A percentile compares a stretch with the other conserved stretches of the same genome.
Conservation (phyloP, 2,888 invertebrate species). For the Pantelozetes paolii region DNA sequence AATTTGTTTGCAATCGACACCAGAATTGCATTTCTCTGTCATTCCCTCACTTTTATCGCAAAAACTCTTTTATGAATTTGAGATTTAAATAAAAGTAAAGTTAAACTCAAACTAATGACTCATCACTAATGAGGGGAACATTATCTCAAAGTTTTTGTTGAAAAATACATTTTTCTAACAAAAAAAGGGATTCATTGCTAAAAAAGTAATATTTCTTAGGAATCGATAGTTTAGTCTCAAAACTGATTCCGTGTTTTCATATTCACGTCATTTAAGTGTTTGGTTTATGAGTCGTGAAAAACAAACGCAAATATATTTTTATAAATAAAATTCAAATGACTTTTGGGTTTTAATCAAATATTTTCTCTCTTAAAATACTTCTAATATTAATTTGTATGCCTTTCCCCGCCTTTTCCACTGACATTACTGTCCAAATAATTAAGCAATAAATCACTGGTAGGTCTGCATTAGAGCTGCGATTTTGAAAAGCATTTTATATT, state of each 20-base stretch:
- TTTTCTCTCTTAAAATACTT: background rate
- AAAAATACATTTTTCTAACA: background rate
- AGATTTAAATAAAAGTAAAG: background rate
- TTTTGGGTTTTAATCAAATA: no score
- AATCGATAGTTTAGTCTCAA: background rate
- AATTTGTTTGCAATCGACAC: background rate
- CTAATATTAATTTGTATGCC: no score
- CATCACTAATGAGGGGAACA: constrained; percentile 26
- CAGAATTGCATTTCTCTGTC: background rate
- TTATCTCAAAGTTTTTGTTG: constrained; percentile 4
- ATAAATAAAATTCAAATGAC: background rate
- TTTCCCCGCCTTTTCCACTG: no score
- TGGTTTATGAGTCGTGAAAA: constrained; percentile 19
- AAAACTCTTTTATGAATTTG: background rate
- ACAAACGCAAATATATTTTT: background rate
- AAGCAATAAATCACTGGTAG: no score
- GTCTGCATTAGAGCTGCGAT: no score
- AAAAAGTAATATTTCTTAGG: background rate
- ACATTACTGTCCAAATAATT: no score
- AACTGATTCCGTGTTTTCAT: background rate
- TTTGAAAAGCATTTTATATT: no score
- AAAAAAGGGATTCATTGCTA: background rate
- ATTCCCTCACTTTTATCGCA: background rate
- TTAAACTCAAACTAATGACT: constrained; percentile 9
- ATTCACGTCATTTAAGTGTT: background rate